Percentiles rank a stretch among this genome's conserved stretches.
These are phyloP conservation scores for Hyla sarda DNA, from an alignment of 2,113 vertebrate genomes.

Conservation along the genomic window DNA sequence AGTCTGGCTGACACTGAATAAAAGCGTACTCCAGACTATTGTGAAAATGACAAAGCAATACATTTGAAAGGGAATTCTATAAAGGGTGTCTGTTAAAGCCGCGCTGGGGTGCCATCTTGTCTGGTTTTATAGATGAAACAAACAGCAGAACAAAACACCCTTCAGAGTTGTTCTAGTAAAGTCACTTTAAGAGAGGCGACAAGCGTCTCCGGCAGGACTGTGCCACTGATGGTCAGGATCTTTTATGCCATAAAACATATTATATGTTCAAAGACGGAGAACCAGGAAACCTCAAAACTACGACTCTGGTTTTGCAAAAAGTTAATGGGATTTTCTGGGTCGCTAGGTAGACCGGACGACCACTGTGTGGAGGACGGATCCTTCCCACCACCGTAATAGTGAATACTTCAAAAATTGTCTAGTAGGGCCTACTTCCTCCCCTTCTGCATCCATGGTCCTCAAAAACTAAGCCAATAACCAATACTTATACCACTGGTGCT, in stretches of 20 bases:
- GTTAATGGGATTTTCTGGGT: no score
- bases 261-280: not conserved
- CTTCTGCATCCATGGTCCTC: no score
- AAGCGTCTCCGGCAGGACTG: not conserved
- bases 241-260: not conserved
- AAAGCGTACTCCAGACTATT: constrained; percentile 25
- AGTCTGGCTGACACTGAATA: constrained; percentile 22
- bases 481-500: no score
- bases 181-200: not conserved
- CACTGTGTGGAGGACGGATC: no score
- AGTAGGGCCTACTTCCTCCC: no score
- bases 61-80: not conserved
- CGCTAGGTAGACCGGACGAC: no score
- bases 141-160: constrained; percentile 17
- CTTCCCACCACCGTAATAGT: no score
- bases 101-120: constrained; percentile 20
- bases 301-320: no score
- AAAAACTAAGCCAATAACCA: no score
- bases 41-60: constrained; percentile 2
- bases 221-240: no score
- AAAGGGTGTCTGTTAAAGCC: not conserved
- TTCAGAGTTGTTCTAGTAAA: not conserved
- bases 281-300: not conserved
- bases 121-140: constrained; percentile 39
- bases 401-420: no score